Percentiles rank a stretch among this genome's conserved stretches.
Conservation (phyloP, 2,888 invertebrate genomes). For the Acanthoscelides obtectus region DNA sequence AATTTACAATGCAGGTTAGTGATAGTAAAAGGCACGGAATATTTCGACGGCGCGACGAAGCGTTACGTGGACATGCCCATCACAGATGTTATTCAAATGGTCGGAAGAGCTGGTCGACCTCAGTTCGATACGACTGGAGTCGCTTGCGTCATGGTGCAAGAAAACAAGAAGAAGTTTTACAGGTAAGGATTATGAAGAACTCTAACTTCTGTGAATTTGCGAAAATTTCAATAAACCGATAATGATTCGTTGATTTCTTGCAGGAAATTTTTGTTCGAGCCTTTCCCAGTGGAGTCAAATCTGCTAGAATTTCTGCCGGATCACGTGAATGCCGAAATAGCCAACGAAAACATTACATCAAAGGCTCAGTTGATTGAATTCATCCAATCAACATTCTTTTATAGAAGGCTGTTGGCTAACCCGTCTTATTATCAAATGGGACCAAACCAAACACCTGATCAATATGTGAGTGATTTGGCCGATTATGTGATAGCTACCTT, state of each 20-base stretch:
- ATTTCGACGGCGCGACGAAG: slow-evolving; percentile 93
- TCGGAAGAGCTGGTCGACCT: slow-evolving; percentile 97
- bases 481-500: slow-evolving; percentile 73
- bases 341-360: slow-evolving; percentile 89
- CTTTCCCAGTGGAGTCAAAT: slow-evolving; percentile 98
- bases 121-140: slow-evolving; percentile 93
- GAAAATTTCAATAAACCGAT: not conserved
- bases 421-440: slow-evolving; percentile 86
- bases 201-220: not conserved
- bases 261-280: slow-evolving; percentile 97
- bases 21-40: slow-evolving; percentile 94
- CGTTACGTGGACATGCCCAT: slow-evolving; percentile 99
- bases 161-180: slow-evolving; percentile 97
- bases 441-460: slow-evolving; percentile 32
- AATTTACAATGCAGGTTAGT: slow-evolving; percentile 66
- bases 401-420: slow-evolving; percentile 85
- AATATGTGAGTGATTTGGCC: slow-evolving; percentile 75
- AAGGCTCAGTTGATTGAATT: slow-evolving; percentile 94
- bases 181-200: slow-evolving; percentile 49
- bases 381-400: slow-evolving; percentile 98
- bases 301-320: slow-evolving; percentile 87
- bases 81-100: slow-evolving; percentile 99
- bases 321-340: slow-evolving; percentile 95
- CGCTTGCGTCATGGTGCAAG: slow-evolving; percentile 86
- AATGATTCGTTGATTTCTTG: not conserved